Percentiles rank a stretch among this genome's conserved stretches.
Evolutionary conservation across 2,113 vertebrate genomes (phyloP).

Genomic region (Ailurus styani): DNA sequence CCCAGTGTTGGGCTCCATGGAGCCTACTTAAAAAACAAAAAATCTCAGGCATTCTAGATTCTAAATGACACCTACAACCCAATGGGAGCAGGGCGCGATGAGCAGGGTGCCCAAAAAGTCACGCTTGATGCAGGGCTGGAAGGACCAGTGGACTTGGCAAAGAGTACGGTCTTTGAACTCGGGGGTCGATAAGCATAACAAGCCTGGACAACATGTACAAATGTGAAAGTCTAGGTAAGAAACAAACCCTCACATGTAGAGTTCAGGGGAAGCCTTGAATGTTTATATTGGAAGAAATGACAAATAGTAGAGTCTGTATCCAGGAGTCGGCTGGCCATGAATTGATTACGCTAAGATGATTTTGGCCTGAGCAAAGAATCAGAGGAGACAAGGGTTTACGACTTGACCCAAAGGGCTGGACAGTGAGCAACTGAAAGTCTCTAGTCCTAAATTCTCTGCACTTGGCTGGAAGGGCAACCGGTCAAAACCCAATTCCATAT

Average conservation of each 20-base stretch:
- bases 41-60: neutral
- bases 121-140: neutral
- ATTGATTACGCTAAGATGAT: neutral
- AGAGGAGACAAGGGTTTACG: neutral
- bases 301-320: neutral
- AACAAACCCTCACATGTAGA: neutral
- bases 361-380: neutral
- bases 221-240: neutral
- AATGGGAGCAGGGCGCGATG: accelerated
- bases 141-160: neutral
- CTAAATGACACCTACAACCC: neutral
- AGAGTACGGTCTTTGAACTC: neutral
- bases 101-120: neutral
- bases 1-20: neutral
- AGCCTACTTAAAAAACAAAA: neutral
- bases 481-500: neutral
- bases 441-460: neutral
- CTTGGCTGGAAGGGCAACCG: neutral
- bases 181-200: neutral
- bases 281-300: neutral
- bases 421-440: neutral
- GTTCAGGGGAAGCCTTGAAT: neutral
- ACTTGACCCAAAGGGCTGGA: neutral
- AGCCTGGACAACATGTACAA: neutral
- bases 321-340: neutral